Evolutionary conservation across 2,113 vertebrate species (phyloP), one percentile per base, ranked within the genome.

Genomic region (Monarcha castaneiventris): DNA sequence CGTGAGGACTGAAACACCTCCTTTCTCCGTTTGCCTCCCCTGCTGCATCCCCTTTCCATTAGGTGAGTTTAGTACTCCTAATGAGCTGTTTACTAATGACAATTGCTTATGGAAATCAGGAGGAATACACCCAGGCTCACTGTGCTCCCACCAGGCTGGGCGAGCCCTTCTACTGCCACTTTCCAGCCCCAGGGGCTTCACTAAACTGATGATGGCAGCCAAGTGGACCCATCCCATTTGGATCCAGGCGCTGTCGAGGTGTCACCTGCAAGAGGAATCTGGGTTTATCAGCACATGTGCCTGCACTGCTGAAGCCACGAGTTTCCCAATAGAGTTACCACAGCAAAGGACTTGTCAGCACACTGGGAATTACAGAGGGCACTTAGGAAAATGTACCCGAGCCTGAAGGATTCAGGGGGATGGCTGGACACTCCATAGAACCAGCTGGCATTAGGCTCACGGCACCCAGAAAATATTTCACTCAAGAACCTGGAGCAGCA

Each of bases 31-130:
- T 14, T 27, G 41, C 63, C 75, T 89, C 84, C 87, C 84, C 84
- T 7, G 8, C n/a, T 62, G 52, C 81, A 76, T 13, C 93, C 87
- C n/a, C 37, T 21, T 78, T 27, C 79, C 72, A 22, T 62, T 55
- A 90, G 91, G 56, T 7, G 44, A 52, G 48, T 59, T 67, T 25
- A 63, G 82, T 44, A 32, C 71, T 93, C 32, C 91, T 95, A 94
- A 97, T n/a, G 89, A 97, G 85, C 84, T 95, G 80, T 94, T 96
- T 94, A 86, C 88, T 89, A 74, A 87, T 95, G 92, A 86, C 96
- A 96, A 93, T 91, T 87, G 90, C 79, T 94, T 58, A 93, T 27
- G 93, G 91, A 93, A 94, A 97, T 92, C 51, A 81, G 76, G 74
- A 90, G 80, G 64, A 91, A 91, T 2, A 29, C 18, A 13, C 41